Evolutionary conservation across 2,888 invertebrate species (phyloP).

Genomic region (Isoperla grammatica): DNA sequence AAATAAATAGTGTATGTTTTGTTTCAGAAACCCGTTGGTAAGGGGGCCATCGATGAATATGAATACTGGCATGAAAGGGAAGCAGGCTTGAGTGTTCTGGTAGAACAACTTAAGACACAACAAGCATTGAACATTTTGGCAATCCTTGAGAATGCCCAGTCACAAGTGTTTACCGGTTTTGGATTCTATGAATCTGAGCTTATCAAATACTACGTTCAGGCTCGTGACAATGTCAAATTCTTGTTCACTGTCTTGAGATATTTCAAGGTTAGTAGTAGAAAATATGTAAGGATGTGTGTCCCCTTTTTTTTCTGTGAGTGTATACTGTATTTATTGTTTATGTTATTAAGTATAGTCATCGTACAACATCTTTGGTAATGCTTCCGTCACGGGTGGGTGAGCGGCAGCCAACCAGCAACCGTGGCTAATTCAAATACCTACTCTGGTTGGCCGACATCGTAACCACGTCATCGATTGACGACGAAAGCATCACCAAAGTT

Average conservation of each 20-base stretch:
- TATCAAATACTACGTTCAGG: conserved; percentile 60
- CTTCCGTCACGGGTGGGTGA: too few species aligned
- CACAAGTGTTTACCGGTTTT: conserved; percentile 55
- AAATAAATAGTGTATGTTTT: not conserved
- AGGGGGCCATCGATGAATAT: conserved; percentile 79
- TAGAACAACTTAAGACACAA: conserved; percentile 75
- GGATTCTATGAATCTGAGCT: conserved; percentile 56
- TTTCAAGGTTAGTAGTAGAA: conserved; percentile 53
- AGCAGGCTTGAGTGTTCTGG: conserved; percentile 66
- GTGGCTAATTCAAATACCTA: too few species aligned
- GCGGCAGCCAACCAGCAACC: too few species aligned
- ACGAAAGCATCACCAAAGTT: too few species aligned
- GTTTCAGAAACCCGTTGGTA: conserved; percentile 54
- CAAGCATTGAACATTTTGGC: conserved; percentile 56
- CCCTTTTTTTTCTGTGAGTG: too few species aligned
- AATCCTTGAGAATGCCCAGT: conserved; percentile 51
- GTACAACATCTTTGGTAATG: not conserved
- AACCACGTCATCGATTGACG: too few species aligned
- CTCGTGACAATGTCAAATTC: conserved; percentile 74
- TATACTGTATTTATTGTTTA: too few species aligned
- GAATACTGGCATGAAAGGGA: conserved; percentile 81
- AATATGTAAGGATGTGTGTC: too few species aligned
- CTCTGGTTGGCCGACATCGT: too few species aligned
- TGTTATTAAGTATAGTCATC: too few species aligned
- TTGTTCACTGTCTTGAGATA: conserved; percentile 67